A percentile compares a stretch with the other conserved stretches of the same genome.
Conservation (phyloP, 2,888 invertebrate species). For the Cordylochernes scorpioides region DNA sequence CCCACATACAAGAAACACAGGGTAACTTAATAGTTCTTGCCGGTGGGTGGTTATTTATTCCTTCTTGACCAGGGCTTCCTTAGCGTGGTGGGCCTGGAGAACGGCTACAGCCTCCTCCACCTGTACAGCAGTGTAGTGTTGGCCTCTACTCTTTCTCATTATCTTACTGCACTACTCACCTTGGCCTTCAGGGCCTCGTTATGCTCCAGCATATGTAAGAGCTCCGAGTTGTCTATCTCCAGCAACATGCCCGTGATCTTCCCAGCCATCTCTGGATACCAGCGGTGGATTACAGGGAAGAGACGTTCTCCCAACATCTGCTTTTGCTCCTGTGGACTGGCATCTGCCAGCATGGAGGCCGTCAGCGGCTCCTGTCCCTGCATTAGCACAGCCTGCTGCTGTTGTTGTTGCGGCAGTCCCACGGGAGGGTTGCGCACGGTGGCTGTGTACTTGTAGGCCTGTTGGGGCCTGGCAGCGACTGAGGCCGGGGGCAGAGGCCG, state of each 20-base stretch:
- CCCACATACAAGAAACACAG: too few relatives aligned
- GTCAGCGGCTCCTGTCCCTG: slow-evolving; percentile 88
- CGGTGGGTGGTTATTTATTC: not conserved
- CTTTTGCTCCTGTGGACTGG: slow-evolving; percentile 85
- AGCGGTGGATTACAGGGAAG: slow-evolving; percentile 77
- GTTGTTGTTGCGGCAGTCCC: slow-evolving; percentile 10
- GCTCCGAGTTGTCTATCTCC: slow-evolving; percentile 92
- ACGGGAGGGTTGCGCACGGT: slow-evolving; percentile 61
- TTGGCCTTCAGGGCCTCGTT: slow-evolving; percentile 81
- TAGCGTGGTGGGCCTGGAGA: slow-evolving; percentile 85
- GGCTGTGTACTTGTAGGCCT: slow-evolving; percentile 63
- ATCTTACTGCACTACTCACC: slow-evolving; percentile 63
- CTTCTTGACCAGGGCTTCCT: slow-evolving; percentile 30
- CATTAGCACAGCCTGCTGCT: slow-evolving; percentile 48
- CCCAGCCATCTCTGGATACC: slow-evolving; percentile 78
- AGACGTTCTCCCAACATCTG: slow-evolving; percentile 96
- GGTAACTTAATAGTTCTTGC: too few relatives aligned
- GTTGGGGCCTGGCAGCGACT: slow-evolving; percentile 22
- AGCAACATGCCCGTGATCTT: slow-evolving; percentile 98
- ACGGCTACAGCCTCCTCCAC: slow-evolving; percentile 79
- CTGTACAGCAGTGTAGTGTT: too few relatives aligned
- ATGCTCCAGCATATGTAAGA: slow-evolving; percentile 90
- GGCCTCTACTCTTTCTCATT: too few relatives aligned
- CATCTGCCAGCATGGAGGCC: slow-evolving; percentile 84
- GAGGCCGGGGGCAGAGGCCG: slow-evolving; percentile 16